Evolutionary conservation across 2,888 invertebrate species (phyloP), one percentile per base, ranked within the genome.

Genomic region (Rhimphoctona megacephalus): DNA sequence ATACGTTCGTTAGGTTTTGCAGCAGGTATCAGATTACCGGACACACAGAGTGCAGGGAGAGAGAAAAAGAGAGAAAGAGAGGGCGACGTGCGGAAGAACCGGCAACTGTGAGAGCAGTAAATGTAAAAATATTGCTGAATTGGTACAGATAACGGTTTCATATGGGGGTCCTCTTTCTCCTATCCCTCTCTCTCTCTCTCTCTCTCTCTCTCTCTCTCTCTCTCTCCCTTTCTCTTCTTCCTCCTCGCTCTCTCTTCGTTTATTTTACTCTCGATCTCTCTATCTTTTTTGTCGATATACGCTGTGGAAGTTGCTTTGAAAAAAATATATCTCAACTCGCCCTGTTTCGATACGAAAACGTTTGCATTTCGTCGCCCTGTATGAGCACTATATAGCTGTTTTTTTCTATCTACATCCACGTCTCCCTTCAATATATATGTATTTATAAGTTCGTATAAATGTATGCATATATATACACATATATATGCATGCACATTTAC

Each of bases 71-170:
- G 30, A 30, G 81, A 64, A 64, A 79, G 76, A 70, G 74, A 80
- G 69, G 11, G 69, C 25, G 79, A 69, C 43, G 39, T 69, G 52
- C 39, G 39, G 83, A 88, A 85, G 70, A 72, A 67, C 87, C 67
- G 80, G 64, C 76, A 73, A 83, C 79, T 43, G 85, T 88, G 78
- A 83, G 81, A 83, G 81, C 86, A 85, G 92, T 91, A 92, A 92
- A 92, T 92, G 92, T 92, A 92, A 93, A 93, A 93, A 93, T 93
- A 92, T 93, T 93, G 93, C 92, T 91, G 92, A 93, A 93, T 92
- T 93, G 92, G 92, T 92, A 91, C 89, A 93, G 92, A 93, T 93
- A 93, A 92, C 92, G 91, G 91, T 90, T 92, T 92, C 91, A 92
- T 90, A 91, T 92, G 91, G 89, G 92, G 91, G 90, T 89, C 89